A percentile compares a stretch with the other conserved stretches of the same genome.
These are phyloP conservation scores for Crypturellus undulatus DNA, from an alignment of 2,113 vertebrate species.

Conservation along the genomic window DNA sequence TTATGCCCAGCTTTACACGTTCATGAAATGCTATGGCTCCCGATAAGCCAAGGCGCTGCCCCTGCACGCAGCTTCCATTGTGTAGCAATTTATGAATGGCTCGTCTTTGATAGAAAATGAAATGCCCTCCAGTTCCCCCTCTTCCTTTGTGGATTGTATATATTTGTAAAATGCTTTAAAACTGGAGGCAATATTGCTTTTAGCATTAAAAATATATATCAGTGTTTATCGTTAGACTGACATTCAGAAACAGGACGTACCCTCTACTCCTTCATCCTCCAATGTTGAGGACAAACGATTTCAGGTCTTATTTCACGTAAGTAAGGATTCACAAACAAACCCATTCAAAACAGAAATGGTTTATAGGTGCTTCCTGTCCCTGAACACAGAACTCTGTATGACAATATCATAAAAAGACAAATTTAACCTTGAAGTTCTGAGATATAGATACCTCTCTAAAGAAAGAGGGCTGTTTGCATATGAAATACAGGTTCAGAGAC, in stretches of 20 bases:
- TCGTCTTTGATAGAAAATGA: constrained; percentile 22
- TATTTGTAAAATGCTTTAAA: not conserved
- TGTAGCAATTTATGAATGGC: constrained; percentile 51
- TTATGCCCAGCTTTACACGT: constrained; percentile 8
- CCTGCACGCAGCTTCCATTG: constrained; percentile 34
- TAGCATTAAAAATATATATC: not conserved
- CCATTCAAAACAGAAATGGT: not conserved
- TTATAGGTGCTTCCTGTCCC: not conserved
- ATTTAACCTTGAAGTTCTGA: not conserved
- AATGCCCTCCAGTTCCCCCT: not conserved
- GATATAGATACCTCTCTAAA: not conserved
- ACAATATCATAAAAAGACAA: not conserved
- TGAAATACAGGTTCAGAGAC: not conserved
- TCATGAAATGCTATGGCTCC: constrained; percentile 50
- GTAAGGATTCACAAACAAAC: not conserved
- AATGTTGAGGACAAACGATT: not conserved
- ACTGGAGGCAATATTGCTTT: not conserved
- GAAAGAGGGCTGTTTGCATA: not conserved
- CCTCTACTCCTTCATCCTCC: not conserved
- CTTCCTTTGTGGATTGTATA: not conserved
- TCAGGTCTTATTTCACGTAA: not conserved
- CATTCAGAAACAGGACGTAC: not conserved
- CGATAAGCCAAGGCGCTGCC: not conserved
- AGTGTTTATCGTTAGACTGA: not conserved
- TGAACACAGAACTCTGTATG: not conserved